Evolutionary conservation across 2,113 vertebrate species (phyloP).

Genomic region (Eurystomus gularis): DNA sequence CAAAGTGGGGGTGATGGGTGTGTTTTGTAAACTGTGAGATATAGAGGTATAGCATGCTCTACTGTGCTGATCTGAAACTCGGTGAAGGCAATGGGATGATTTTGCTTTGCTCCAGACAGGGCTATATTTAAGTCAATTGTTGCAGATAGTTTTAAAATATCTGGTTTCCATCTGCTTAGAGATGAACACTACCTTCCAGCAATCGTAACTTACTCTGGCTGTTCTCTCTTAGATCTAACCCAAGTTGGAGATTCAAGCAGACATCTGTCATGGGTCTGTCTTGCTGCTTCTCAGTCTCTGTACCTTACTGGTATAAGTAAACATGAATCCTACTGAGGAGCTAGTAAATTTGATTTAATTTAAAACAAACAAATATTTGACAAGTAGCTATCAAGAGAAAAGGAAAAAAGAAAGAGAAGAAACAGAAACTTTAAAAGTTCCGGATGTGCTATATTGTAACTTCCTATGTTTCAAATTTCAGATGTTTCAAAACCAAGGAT

Average conservation of each 20-base stretch:
- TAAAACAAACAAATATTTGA: slow-evolving; percentile 18
- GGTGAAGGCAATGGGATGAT: background rate
- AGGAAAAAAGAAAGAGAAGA: background rate
- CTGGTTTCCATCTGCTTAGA: slow-evolving; percentile 20
- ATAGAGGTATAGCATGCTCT: background rate
- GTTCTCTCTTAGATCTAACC: background rate
- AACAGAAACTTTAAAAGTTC: background rate
- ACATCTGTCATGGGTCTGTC: background rate
- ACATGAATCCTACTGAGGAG: background rate
- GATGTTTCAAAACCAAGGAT: background rate
- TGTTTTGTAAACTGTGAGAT: slow-evolving; percentile 13
- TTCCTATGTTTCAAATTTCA: background rate
- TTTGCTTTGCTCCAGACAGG: slow-evolving; percentile 33
- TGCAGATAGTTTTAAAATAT: slow-evolving; percentile 48
- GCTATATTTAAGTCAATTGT: slow-evolving; percentile 37
- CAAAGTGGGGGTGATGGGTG: background rate
- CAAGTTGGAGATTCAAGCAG: slow-evolving; percentile 21
- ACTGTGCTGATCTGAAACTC: background rate
- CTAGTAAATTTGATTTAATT: slow-evolving; percentile 6
- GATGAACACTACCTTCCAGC: background rate
- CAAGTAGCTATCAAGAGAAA: slow-evolving; percentile 2
- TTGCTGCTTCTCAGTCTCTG: slow-evolving; percentile 21
- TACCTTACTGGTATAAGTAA: slow-evolving; percentile 9
- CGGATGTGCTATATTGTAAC: background rate
- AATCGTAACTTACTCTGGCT: background rate